These are phyloP conservation scores for Anas acuta DNA, from an alignment of 2,797 vertebrate species.

Conservation along the genomic window DNA sequence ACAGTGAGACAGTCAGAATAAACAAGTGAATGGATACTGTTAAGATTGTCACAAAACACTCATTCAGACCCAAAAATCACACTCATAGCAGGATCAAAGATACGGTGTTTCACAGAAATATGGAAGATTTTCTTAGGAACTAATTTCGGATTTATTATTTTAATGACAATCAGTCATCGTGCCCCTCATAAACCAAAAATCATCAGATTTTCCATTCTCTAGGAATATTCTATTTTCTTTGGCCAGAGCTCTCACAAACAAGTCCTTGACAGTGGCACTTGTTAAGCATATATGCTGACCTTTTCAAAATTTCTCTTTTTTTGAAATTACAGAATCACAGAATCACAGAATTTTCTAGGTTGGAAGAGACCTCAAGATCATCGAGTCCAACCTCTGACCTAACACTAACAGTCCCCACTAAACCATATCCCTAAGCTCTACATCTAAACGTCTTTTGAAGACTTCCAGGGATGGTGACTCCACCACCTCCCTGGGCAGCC, in stretches of 20 bases:
- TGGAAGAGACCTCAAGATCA: no score
- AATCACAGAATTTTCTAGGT: no score
- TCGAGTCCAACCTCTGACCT: no score
- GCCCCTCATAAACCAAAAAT: neutral
- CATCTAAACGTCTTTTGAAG: no score
- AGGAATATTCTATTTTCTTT: neutral
- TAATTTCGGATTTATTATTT: neutral
- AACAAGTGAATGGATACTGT: neutral
- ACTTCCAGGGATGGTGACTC: no score
- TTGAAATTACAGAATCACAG: neutral
- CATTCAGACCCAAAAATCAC: neutral
- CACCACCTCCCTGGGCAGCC: no score
- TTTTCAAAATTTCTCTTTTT: neutral
- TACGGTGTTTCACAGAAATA: neutral
- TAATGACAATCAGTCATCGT: neutral
- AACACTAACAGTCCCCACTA: no score
- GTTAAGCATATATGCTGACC: neutral
- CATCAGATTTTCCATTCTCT: neutral
- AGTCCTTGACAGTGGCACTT: neutral
- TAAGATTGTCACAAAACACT: neutral
- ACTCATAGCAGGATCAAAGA: neutral
- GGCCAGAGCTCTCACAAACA: neutral
- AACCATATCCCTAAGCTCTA: no score
- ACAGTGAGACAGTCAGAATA: neutral
- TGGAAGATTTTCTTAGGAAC: neutral